phyloP scores from a whole-genome alignment of 2,797 vertebrate species.

The Sphaeramia orbicularis region DNA sequence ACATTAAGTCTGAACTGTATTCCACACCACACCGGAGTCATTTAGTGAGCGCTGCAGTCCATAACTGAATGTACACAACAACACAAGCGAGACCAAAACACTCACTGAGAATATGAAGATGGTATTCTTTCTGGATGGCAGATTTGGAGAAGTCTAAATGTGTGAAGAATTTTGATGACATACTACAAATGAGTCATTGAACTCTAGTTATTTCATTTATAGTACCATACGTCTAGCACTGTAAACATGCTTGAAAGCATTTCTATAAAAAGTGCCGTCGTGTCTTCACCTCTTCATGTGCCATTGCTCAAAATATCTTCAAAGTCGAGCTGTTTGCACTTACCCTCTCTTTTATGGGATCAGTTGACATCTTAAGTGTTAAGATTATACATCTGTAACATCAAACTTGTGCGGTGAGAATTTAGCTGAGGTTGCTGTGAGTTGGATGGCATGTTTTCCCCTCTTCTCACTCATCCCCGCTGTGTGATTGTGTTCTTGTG shows the following conservation, averaged over 20 bases:
- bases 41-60: constrained; percentile 43
- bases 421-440: constrained; percentile 4
- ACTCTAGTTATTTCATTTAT: constrained; percentile 30
- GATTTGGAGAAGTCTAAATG: constrained; percentile 1
- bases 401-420: constrained; percentile 7
- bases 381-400: constrained; percentile 29
- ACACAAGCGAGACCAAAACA: constrained; percentile 15
- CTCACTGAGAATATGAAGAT: constrained; percentile 9
- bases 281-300: constrained; percentile 33
- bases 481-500: constrained; percentile 24
- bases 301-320: constrained; percentile 39
- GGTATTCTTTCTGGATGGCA: constrained; percentile 15
- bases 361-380: constrained; percentile 31
- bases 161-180: constrained; percentile 19
- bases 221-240: constrained; percentile 11
- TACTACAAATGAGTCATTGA: constrained; percentile 26
- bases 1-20: constrained; percentile 45
- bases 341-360: constrained; percentile 40
- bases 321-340: constrained; percentile 32
- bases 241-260: constrained; percentile 26
- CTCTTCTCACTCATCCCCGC: background rate
- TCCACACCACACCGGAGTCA: constrained; percentile 19
- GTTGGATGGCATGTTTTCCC: background rate
- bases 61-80: constrained; percentile 28
- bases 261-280: constrained; percentile 31